Conservation (phyloP, 2,888 invertebrate genomes). For the Rhabditoides inermis region DNA sequence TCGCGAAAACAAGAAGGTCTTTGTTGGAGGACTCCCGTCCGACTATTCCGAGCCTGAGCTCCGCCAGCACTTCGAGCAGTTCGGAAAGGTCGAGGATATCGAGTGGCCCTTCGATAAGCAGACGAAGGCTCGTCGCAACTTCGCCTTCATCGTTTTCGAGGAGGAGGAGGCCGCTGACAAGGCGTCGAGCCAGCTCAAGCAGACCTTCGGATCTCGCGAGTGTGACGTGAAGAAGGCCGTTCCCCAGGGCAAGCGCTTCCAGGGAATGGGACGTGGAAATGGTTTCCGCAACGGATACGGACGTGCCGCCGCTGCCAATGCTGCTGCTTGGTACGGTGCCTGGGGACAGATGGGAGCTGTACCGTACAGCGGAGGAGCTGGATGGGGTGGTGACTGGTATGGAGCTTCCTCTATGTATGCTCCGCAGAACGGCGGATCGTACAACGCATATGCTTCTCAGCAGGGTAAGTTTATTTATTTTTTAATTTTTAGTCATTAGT, state of each 20-base stretch:
- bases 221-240: conserved; percentile 53
- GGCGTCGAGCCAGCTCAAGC: conserved; percentile 45
- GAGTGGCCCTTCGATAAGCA: conserved; percentile 50
- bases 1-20: conserved; percentile 53
- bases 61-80: conserved; percentile 48
- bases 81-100: conserved; percentile 52
- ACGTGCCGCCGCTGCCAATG: conserved; percentile 22
- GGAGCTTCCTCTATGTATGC: conserved; percentile 21
- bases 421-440: conserved; percentile 8
- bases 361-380: conserved; percentile 31
- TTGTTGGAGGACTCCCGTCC: conserved; percentile 52
- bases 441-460: background rate
- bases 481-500: too few relatives aligned
- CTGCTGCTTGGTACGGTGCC: conserved; percentile 20
- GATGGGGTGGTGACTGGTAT: conserved; percentile 38
- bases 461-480: too few relatives aligned
- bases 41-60: conserved; percentile 51
- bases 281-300: conserved; percentile 21
- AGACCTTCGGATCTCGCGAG: conserved; percentile 50
- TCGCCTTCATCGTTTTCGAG: conserved; percentile 53
- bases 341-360: conserved; percentile 33
- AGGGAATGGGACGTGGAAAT: conserved; percentile 13
- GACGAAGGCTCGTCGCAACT: conserved; percentile 49
- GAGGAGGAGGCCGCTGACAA: conserved; percentile 51
- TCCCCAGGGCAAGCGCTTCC: conserved; percentile 44